These are phyloP conservation scores for Sphaeramia orbicularis DNA, from an alignment of 2,797 vertebrate genomes.

Conservation along the genomic window DNA sequence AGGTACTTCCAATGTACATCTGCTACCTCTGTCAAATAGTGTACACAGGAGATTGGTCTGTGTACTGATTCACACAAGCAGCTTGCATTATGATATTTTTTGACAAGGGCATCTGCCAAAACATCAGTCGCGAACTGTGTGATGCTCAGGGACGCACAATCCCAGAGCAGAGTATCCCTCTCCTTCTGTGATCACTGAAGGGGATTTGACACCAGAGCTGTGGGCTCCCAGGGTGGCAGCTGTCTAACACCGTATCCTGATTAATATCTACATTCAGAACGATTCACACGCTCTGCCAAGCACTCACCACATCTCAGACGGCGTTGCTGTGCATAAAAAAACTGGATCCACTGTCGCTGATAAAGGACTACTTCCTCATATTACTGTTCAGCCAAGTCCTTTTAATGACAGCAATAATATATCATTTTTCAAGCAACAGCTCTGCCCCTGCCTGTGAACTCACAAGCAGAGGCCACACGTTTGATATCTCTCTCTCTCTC, in stretches of 20 bases:
- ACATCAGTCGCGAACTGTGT: conserved; percentile 70
- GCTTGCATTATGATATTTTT: conserved; percentile 67
- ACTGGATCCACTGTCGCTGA: conserved; percentile 63
- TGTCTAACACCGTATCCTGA: conserved; percentile 80
- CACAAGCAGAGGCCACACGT: conserved; percentile 28
- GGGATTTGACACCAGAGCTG: conserved; percentile 81
- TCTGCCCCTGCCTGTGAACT: conserved; percentile 42
- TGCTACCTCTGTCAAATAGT: conserved; percentile 58
- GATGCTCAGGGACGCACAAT: conserved; percentile 65
- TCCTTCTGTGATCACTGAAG: conserved; percentile 68
- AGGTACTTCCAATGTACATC: conserved; percentile 54
- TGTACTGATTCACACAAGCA: conserved; percentile 54
- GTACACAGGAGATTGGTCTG: conserved; percentile 46
- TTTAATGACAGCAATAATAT: conserved; percentile 53
- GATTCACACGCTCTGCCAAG: conserved; percentile 70
- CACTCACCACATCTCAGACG: conserved; percentile 50
- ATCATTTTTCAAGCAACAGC: conserved; percentile 46
- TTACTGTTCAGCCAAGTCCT: conserved; percentile 59
- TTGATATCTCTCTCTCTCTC: conserved; percentile 13
- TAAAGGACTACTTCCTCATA: conserved; percentile 66
- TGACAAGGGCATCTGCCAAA: conserved; percentile 81
- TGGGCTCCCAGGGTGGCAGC: conserved; percentile 74
- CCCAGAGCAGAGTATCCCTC: conserved; percentile 72
- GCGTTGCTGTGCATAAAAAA: conserved; percentile 53
- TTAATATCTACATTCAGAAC: conserved; percentile 83